Percentiles rank a stretch among this genome's conserved stretches.
Conservation (phyloP, 2,797 vertebrate genomes). For the Oryzias sinensis region DNA sequence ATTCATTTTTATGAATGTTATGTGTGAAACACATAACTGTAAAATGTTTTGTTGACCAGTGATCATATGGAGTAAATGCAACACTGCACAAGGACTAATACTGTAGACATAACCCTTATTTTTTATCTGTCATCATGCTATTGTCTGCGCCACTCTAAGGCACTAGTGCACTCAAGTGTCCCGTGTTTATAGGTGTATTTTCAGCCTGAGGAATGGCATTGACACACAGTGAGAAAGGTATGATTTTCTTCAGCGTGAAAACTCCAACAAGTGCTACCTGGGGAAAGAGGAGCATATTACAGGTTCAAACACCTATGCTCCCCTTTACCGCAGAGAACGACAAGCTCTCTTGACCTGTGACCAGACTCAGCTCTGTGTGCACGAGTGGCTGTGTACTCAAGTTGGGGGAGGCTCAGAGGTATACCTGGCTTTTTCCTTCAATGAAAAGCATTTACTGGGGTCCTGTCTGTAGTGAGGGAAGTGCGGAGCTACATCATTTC, state of each 20-base stretch:
- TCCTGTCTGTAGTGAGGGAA: slow-evolving; percentile 58
- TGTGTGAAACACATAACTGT: slow-evolving; percentile 42
- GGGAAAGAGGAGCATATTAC: slow-evolving; percentile 83
- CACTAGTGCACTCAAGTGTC: slow-evolving; percentile 25
- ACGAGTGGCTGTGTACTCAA: slow-evolving; percentile 27
- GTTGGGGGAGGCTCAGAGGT: slow-evolving; percentile 72
- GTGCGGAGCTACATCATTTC: slow-evolving; percentile 76
- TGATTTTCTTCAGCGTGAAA: slow-evolving; percentile 77
- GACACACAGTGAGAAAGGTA: slow-evolving; percentile 55
- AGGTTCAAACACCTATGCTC: slow-evolving; percentile 84
- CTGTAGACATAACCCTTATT: slow-evolving; percentile 7
- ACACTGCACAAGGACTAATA: slow-evolving; percentile 20
- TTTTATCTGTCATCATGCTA: slow-evolving; percentile 15
- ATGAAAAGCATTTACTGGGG: slow-evolving; percentile 80
- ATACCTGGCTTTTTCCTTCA: slow-evolving; percentile 73
- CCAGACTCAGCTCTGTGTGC: slow-evolving; percentile 46
- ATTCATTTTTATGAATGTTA: slow-evolving; percentile 53
- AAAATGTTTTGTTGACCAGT: slow-evolving; percentile 53
- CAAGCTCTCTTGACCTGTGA: slow-evolving; percentile 76
- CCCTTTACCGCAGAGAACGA: slow-evolving; percentile 67
- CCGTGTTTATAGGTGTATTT: slow-evolving; percentile 34
- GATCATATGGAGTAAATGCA: slow-evolving; percentile 39
- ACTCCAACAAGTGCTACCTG: slow-evolving; percentile 78
- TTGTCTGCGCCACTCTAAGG: slow-evolving; percentile 14
- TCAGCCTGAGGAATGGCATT: slow-evolving; percentile 17